Base-by-base conservation (phyloP, 2,888 invertebrate genomes). In the Bimastos eiseni region DNA sequence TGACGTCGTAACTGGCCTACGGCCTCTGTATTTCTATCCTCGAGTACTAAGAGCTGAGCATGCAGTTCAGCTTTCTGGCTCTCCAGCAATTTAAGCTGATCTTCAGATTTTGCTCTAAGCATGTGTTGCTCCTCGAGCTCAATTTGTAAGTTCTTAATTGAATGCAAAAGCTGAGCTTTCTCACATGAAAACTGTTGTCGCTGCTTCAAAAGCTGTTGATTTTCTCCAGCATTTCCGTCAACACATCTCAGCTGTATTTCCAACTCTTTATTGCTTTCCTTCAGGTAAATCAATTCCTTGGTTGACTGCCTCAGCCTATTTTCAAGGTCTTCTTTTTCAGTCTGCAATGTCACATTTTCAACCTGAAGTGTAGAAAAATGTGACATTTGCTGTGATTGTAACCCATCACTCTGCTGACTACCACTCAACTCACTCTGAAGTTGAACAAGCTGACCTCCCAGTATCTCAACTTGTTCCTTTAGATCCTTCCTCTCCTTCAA, bases 321-420 rank as follows among this genome's bases (percentile, higher is more conserved):
- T 86, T 86, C 86, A 86, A 86, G 86, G 34, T 86, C 37, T 37
- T 86, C 86, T 86, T 86, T 86, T 86, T 86, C 86, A 3, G 34
- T 33, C 33, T 86, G 86, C 86, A 86, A 24, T 34, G 37, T 86
- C 34, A 37, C 34, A 86, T 34, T 86, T 24, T 86, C 86, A 36
- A 37, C 86, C 36, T 36, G 86, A 86, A 86, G 86, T 36, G 36
- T 86, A 37, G 17, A 37, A 1, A 36, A 15, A 34, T 86, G 86
- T 17, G 86, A 86, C 86, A 86, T 34, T 37, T 86, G 86, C 86
- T 86, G 86, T 36, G 86, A 86, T 19, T 86, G 86, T 2, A 34
- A 34, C 19, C 86, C 37, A 24, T 37, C 37, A 37, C 86, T 36
- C 36, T 86, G 86, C 37, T 86, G 86, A 86, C 86, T 86, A 37